These are phyloP conservation scores for Anthopleura sola DNA, from an alignment of 64 coral and sea anemone genomes.

Conservation along the genomic window DNA sequence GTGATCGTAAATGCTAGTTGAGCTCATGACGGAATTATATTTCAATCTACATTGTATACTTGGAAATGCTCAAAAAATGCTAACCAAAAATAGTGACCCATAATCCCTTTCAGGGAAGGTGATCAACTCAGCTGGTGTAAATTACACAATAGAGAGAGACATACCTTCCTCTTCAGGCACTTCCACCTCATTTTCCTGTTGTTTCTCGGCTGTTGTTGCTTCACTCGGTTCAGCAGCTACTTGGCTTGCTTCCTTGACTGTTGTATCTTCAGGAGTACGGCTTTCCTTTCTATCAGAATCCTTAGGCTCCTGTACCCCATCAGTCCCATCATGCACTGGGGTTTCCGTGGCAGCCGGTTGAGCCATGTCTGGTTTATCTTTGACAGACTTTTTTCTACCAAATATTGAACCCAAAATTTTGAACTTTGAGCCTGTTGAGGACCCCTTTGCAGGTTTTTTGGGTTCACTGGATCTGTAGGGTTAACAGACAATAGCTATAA, in stretches of 20 bases:
- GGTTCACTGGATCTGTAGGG: not conserved
- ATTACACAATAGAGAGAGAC: too few relatives aligned
- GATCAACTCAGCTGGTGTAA: too few relatives aligned
- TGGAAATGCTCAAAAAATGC: too few relatives aligned
- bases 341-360: not conserved
- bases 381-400: not conserved
- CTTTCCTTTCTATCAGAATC: not conserved
- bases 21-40: too few relatives aligned
- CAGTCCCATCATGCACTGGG: not conserved
- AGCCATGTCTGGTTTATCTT: not conserved
- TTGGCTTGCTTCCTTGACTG: not conserved
- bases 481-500: too few relatives aligned
- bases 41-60: too few relatives aligned
- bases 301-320: not conserved
- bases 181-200: not conserved
- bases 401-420: slow-evolving; percentile 16
- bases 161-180: not conserved
- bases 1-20: too few relatives aligned
- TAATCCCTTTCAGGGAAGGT: too few relatives aligned
- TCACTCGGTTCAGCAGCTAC: not conserved
- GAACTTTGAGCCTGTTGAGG: not conserved
- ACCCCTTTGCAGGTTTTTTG: slow-evolving; percentile 8
- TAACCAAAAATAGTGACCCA: too few relatives aligned
- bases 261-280: not conserved
- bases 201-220: not conserved